Percentiles rank a stretch among this genome's conserved stretches.
phyloP scores from a whole-genome alignment of 2,797 vertebrate species.

The Acrossocheilus wenchowensis region DNA sequence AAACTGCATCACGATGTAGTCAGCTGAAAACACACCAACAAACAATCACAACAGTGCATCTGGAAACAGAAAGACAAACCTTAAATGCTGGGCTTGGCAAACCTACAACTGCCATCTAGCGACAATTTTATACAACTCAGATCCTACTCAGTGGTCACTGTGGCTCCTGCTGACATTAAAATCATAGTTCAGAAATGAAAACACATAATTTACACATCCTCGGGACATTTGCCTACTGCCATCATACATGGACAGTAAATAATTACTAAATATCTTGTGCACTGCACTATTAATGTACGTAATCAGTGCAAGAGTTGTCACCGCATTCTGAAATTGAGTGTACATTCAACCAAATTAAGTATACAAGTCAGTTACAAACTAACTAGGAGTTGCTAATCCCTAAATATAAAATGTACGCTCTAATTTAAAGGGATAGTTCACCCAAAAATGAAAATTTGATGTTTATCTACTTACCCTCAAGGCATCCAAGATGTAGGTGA shows the following conservation, averaged over 20 bases:
- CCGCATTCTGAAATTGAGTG: no score
- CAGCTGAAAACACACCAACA: slow-evolving; percentile 74
- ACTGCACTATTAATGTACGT: not conserved
- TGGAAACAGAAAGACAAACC: not conserved
- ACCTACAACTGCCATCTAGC: not conserved
- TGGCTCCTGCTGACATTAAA: not conserved
- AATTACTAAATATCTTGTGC: not conserved
- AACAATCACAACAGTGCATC: not conserved
- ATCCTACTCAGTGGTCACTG: not conserved
- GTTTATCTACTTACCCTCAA: no score
- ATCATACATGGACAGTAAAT: not conserved
- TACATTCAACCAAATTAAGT: not conserved
- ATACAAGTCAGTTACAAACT: not conserved
- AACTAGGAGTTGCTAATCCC: not conserved
- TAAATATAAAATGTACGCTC: not conserved
- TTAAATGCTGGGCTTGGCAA: no score
- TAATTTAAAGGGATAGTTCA: not conserved
- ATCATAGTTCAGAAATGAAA: not conserved
- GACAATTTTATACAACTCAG: not conserved
- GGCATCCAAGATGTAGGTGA: no score
- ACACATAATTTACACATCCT: not conserved
- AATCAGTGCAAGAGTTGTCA: not conserved
- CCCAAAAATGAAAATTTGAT: no score
- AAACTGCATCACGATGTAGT: slow-evolving; percentile 99
- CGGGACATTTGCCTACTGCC: not conserved